A percentile compares a stretch with the other conserved stretches of the same genome.
phyloP scores from a whole-genome alignment of 2,797 vertebrate genomes.

The Silurus lanzhouensis region DNA sequence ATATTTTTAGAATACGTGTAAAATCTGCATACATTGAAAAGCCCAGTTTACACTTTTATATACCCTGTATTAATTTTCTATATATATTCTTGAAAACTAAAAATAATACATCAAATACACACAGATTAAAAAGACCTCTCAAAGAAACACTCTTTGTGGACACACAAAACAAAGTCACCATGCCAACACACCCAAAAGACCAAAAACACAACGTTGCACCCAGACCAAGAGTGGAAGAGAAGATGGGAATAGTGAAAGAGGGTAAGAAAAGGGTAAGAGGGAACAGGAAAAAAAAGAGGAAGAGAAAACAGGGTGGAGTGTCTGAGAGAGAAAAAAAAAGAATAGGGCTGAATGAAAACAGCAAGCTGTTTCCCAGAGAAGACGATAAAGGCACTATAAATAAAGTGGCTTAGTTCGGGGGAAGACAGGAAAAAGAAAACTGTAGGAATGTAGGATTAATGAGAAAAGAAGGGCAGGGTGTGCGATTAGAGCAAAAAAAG shows the following conservation, averaged over 20 bases:
- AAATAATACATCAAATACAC: neutral
- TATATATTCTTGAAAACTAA: neutral
- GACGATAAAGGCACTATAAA: slow-evolving; percentile 52
- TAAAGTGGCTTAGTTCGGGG: slow-evolving; percentile 28
- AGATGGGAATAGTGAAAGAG: slow-evolving; percentile 6
- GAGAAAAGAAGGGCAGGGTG: slow-evolving; percentile 27
- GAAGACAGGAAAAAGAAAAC: slow-evolving; percentile 38
- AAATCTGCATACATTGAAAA: slow-evolving; percentile 26
- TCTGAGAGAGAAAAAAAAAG: slow-evolving; percentile 33
- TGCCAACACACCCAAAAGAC: slow-evolving; percentile 55
- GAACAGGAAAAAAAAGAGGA: slow-evolving; percentile 31
- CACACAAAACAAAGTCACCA: slow-evolving; percentile 54
- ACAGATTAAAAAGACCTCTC: neutral
- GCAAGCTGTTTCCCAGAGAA: slow-evolving; percentile 39
- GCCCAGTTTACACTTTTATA: slow-evolving; percentile 1
- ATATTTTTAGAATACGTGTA: slow-evolving; percentile 22
- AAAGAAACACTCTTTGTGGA: slow-evolving; percentile 30
- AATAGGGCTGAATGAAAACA: slow-evolving; percentile 29
- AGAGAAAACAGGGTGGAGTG: slow-evolving; percentile 16
- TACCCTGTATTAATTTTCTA: neutral
- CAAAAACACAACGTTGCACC: slow-evolving; percentile 43
- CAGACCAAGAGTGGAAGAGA: slow-evolving; percentile 37
- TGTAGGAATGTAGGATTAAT: slow-evolving; percentile 26
- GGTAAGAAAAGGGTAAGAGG: slow-evolving; percentile 32
- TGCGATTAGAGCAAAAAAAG: slow-evolving; percentile 3